Conservation (phyloP, 2,888 invertebrate species). For the Cartodere bifasciata region DNA sequence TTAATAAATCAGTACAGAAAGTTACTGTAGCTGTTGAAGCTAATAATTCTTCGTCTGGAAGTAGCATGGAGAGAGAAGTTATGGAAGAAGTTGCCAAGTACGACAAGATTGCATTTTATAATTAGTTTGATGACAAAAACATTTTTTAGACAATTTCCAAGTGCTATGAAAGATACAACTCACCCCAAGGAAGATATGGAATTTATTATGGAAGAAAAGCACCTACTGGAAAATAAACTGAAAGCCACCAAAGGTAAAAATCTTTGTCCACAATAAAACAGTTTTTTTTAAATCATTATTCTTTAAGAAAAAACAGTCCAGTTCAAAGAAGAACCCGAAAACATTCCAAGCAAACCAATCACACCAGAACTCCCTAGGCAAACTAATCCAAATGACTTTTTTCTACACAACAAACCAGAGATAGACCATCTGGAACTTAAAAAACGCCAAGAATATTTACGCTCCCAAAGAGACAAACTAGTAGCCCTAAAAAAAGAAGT, state of each 20-base stretch:
- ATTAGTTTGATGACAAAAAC: constrained; percentile 3
- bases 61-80: constrained; percentile 29
- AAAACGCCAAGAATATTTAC: constrained; percentile 72
- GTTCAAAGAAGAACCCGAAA: no score
- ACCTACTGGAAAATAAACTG: constrained; percentile 28
- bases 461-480: constrained; percentile 81
- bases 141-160: constrained; percentile 26
- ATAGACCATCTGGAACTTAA: constrained; percentile 52
- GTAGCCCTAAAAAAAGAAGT: constrained; percentile 81
- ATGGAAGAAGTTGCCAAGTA: constrained; percentile 36
- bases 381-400: no score
- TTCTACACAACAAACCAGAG: no score
- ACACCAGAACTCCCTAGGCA: no score
- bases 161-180: constrained; percentile 21
- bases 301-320: no score
- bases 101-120: constrained; percentile 5
- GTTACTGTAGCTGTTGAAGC: constrained; percentile 34
- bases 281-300: no score
- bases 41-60: constrained; percentile 23
- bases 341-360: no score
- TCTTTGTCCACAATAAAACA: no score
- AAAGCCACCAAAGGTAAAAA: constrained; percentile 26
- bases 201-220: constrained; percentile 29
- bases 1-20: constrained; percentile 11
- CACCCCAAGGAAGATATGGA: constrained; percentile 23